Evolutionary conservation across 2,797 vertebrate genomes (phyloP).

Genomic region (Pangasius djambal): DNA sequence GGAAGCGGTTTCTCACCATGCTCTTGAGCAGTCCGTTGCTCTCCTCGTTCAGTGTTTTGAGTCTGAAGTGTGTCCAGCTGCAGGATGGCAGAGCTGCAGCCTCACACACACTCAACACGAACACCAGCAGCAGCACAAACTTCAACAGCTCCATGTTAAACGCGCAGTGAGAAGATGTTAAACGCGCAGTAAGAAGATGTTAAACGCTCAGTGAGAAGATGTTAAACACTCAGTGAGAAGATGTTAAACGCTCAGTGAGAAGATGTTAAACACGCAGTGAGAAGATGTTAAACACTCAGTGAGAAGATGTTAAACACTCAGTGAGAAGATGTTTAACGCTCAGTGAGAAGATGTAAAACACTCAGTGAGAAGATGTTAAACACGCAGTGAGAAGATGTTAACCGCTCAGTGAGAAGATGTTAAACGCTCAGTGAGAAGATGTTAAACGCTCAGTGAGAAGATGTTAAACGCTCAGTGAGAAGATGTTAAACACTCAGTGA

Average conservation of each 20-base stretch:
- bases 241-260: too few relatives aligned
- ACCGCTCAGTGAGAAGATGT: not conserved
- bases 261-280: too few relatives aligned
- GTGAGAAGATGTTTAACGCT: too few relatives aligned
- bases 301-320: too few relatives aligned
- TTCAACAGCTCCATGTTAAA: not conserved
- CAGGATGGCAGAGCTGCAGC: not conserved
- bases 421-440: not conserved
- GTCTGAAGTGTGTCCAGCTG: not conserved
- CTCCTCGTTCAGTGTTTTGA: not conserved
- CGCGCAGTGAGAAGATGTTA: not conserved
- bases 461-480: not conserved
- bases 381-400: too few relatives aligned
- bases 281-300: too few relatives aligned
- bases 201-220: too few relatives aligned
- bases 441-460: too few relatives aligned
- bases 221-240: too few relatives aligned
- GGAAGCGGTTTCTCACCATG: slow-evolving; percentile 4
- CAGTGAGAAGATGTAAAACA: too few relatives aligned
- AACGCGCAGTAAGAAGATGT: not conserved
- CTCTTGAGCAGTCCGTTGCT: not conserved
- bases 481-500: not conserved
- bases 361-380: too few relatives aligned
- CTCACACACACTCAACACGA: not conserved
- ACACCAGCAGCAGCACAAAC: not conserved